Base-by-base conservation (phyloP, 2,888 invertebrate species). In the Leptopilina myrica region DNA sequence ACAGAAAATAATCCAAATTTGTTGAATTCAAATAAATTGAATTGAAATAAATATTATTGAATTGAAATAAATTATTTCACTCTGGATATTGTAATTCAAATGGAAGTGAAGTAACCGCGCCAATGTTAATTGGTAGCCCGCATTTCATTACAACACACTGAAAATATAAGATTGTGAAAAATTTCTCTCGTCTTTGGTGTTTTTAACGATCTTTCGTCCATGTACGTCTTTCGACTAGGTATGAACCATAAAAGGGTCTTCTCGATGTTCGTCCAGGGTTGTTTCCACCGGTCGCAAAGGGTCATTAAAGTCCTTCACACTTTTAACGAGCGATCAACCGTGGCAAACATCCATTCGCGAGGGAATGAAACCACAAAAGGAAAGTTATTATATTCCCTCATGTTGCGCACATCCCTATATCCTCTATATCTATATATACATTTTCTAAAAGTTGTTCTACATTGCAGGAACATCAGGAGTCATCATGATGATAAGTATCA, bases 291-390 rank as follows among this genome's bases (percentile, higher is more conserved):
- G 82, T 84, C 77, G 78, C 78, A 80, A 76, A 81, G 83, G 77
- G 77, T 81, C 84, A 83, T 86, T 84, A 86, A 84, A 84, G 81
- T 81, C 80, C 81, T 80, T 75, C 73, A 78, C 81, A 82, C 78
- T 82, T 84, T 86, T 86, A 84, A 86, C 84, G 84, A 85, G 82
- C 81, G 80, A 76, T 80, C 78, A 81, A 82, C 82, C 77, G 81
- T 81, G 9, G 81, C 79, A 84, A 82, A 82, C 49, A 49, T 49
- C 77, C 81, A 81, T 81, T 81, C 78, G 69, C 76, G 69, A 65
- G 66, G 76, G 81, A 83, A 84, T 80, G 80, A 83, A 79, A 78
- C 81, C 79, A 77, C 81, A 80, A 81, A 82, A 82, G 81, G 83
- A 73, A 80, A 82, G 79, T 78, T 79, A 82, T 83, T 80, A 82